Conservation (phyloP, 2,797 vertebrate species). For the Onychomys torridus region DNA sequence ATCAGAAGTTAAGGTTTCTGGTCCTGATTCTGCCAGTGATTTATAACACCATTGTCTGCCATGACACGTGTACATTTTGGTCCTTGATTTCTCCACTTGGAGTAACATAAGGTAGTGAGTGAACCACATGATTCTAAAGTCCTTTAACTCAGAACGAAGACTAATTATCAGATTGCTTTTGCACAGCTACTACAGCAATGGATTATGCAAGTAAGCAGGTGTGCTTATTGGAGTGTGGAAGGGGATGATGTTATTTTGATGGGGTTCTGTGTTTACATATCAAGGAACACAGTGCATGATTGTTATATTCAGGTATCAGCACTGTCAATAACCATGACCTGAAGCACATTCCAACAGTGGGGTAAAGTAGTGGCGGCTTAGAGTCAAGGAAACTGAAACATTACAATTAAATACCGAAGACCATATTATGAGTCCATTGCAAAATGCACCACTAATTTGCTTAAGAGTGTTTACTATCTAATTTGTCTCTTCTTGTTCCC, state of each 20-base stretch:
- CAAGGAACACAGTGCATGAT: neutral
- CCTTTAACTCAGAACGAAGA: conserved; percentile 6
- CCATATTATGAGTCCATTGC: neutral
- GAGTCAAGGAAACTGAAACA: neutral
- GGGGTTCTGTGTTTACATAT: neutral
- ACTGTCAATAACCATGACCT: neutral
- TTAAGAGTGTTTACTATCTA: neutral
- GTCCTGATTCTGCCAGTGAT: neutral
- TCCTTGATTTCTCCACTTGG: neutral
- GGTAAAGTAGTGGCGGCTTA: neutral
- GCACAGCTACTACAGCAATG: conserved; percentile 67
- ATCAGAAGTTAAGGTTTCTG: neutral
- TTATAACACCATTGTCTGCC: neutral
- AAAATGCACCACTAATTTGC: neutral
- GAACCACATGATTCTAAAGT: neutral
- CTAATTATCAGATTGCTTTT: conserved; percentile 72
- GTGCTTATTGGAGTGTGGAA: neutral
- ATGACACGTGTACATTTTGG: neutral
- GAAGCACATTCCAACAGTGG: neutral
- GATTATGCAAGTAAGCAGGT: conserved; percentile 64
- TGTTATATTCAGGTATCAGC: neutral
- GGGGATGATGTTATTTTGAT: neutral
- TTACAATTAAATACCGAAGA: neutral
- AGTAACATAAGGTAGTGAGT: neutral
- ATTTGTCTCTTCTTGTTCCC: neutral